Conservation (phyloP, 2,797 vertebrate genomes). For the Enteromius paludinosus region DNA sequence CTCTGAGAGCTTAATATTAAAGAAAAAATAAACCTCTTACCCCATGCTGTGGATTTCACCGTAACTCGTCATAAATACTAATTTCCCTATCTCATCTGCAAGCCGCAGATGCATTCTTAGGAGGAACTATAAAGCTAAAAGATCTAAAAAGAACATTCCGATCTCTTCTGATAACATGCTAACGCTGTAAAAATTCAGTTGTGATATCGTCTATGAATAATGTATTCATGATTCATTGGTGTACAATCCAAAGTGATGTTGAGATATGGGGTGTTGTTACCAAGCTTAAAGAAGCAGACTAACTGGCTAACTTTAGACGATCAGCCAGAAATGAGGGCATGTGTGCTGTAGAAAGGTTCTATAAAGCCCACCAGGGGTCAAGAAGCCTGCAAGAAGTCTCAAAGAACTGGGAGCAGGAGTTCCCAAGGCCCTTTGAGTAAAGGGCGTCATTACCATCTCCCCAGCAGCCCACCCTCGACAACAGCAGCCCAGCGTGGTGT, state of each 20-base stretch:
- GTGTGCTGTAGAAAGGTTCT: constrained; percentile 20
- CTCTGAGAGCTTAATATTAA: constrained; percentile 38
- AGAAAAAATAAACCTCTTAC: constrained; percentile 36
- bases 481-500: constrained; percentile 53
- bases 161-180: constrained; percentile 37
- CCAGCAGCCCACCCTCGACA: constrained; percentile 51
- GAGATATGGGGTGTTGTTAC: constrained; percentile 10
- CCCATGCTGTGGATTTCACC: constrained; percentile 32
- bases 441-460: constrained; percentile 57
- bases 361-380: constrained; percentile 53
- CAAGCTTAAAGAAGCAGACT: constrained; percentile 11
- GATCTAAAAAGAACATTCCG: constrained; percentile 26
- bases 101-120: constrained; percentile 6
- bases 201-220: constrained; percentile 42
- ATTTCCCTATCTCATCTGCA: constrained; percentile 46
- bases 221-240: constrained; percentile 36
- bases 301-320: constrained; percentile 22
- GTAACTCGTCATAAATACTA: constrained; percentile 32
- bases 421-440: constrained; percentile 52
- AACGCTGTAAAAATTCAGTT: constrained; percentile 35
- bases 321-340: constrained; percentile 29
- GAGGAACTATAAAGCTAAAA: constrained; percentile 38
- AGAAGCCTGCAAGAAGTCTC: constrained; percentile 39
- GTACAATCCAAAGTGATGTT: constrained; percentile 29
- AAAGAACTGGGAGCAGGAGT: constrained; percentile 45